phyloP scores from a whole-genome alignment of 92 coral and sea anemone species.

The Isaurus tuberculatus region DNA sequence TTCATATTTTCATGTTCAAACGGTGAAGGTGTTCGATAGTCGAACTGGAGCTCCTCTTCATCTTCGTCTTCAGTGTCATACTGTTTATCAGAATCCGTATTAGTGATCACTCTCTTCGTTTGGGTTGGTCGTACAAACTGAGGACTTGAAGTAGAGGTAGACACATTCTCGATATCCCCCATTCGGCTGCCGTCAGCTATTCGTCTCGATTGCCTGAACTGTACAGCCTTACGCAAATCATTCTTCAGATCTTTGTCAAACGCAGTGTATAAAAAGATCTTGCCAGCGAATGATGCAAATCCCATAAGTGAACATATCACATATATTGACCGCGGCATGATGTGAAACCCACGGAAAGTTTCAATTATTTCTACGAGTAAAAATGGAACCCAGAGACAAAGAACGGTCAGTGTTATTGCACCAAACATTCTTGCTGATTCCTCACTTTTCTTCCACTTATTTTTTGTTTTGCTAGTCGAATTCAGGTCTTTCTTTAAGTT shows the following conservation, averaged over 20 bases:
- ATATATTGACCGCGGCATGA: slow-evolving; percentile 42
- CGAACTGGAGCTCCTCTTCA: slow-evolving; percentile 25
- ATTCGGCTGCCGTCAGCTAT: neutral
- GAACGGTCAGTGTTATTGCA: slow-evolving; percentile 21
- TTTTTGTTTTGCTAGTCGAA: neutral
- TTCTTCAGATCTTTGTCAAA: slow-evolving; percentile 27
- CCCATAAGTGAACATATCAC: slow-evolving; percentile 32
- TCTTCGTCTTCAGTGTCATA: slow-evolving; percentile 38
- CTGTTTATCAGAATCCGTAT: slow-evolving; percentile 11
- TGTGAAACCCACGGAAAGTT: slow-evolving; percentile 4
- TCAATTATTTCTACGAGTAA: slow-evolving; percentile 36
- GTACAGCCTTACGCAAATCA: slow-evolving; percentile 9
- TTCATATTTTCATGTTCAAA: neutral
- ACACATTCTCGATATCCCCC: neutral
- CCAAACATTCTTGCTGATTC: slow-evolving; percentile 21
- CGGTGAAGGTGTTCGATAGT: slow-evolving; percentile 33
- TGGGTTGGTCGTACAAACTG: neutral
- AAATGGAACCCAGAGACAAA: slow-evolving; percentile 34
- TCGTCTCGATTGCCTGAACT: slow-evolving; percentile 26
- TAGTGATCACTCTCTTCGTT: neutral
- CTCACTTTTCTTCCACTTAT: slow-evolving; percentile 1
- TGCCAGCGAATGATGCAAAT: slow-evolving; percentile 18
- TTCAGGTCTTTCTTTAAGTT: neutral
- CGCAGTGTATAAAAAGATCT: slow-evolving; percentile 20
- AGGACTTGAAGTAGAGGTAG: neutral